A percentile compares a stretch with the other conserved stretches of the same genome.
These are phyloP conservation scores for Dreissena polymorpha DNA, from an alignment of 1,140 invertebrate species.

Conservation along the genomic window DNA sequence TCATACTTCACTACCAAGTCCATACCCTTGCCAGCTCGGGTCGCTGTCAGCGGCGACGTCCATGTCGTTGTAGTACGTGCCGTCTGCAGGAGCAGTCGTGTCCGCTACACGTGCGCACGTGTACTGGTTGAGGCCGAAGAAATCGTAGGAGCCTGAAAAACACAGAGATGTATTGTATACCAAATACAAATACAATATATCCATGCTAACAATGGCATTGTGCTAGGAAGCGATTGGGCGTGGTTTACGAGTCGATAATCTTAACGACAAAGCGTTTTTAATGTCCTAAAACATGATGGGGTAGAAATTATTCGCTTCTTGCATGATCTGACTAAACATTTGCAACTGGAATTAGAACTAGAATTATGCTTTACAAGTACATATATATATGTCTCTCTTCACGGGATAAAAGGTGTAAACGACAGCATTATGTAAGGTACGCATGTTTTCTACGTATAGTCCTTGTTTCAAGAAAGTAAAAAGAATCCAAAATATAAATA, in stretches of 20 bases:
- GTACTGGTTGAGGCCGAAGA: slow-evolving; percentile 71
- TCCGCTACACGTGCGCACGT: slow-evolving; percentile 59
- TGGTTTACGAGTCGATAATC: too few relatives aligned
- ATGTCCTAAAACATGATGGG: background rate
- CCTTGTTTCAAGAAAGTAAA: too few relatives aligned
- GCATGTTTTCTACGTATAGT: too few relatives aligned
- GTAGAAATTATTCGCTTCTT: background rate
- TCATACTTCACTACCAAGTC: background rate
- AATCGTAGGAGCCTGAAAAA: slow-evolving; percentile 64
- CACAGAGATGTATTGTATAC: background rate
- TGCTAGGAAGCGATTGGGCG: background rate
- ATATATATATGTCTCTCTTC: too few relatives aligned
- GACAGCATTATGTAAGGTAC: too few relatives aligned
- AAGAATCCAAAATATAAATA: too few relatives aligned
- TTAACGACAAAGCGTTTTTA: too few relatives aligned
- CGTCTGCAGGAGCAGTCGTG: background rate
- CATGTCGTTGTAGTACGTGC: slow-evolving; percentile 39
- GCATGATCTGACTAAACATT: background rate
- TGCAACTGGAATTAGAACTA: background rate
- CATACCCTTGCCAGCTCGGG: slow-evolving; percentile 49
- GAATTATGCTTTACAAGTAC: too few relatives aligned
- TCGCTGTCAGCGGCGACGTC: slow-evolving; percentile 26
- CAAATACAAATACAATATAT: background rate
- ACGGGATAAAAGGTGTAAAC: too few relatives aligned
- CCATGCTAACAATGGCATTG: background rate